These are phyloP conservation scores for Oryzias curvinotus DNA, from an alignment of 2,113 vertebrate genomes.

Conservation along the genomic window DNA sequence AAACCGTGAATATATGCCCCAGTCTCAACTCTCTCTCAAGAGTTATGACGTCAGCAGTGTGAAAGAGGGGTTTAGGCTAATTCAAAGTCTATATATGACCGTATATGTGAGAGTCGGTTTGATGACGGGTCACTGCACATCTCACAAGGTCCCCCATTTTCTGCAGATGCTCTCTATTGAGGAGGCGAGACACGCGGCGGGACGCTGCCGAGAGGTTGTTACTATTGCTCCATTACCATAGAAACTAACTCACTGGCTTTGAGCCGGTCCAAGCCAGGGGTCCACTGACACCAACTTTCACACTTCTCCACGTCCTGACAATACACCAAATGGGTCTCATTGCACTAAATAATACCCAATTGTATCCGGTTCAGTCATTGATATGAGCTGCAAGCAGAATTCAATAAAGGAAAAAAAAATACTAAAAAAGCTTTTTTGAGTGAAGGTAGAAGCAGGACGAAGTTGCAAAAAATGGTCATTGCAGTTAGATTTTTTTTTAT, in stretches of 20 bases:
- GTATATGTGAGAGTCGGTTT: constrained; percentile 67
- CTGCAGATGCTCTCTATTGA: constrained; percentile 99
- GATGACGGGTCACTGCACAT: constrained; percentile 98
- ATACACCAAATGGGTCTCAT: constrained; percentile 87
- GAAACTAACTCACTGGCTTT: constrained; percentile 93
- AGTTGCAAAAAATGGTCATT: too few species aligned
- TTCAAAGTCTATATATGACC: constrained; percentile 57
- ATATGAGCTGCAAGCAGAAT: constrained; percentile 83
- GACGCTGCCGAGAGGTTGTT: constrained; percentile 90
- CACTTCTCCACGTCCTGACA: constrained; percentile 85
- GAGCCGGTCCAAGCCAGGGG: constrained; percentile 81
- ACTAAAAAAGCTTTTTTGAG: constrained; percentile 58
- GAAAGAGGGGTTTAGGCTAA: constrained; percentile 75
- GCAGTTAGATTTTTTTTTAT: too few species aligned
- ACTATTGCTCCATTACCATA: constrained; percentile 93
- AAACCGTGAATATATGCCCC: constrained; percentile 59
- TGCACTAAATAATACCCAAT: constrained; percentile 91
- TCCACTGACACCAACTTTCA: constrained; percentile 85
- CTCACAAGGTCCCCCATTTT: constrained; percentile 89
- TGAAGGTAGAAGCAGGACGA: not conserved
- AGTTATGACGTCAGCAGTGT: constrained; percentile 60
- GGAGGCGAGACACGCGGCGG: constrained; percentile 89
- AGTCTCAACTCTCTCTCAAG: constrained; percentile 52
- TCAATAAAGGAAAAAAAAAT: constrained; percentile 62
- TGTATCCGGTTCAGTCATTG: constrained; percentile 86